Conservation (phyloP, 2,888 invertebrate species). For the Phania funesta region DNA sequence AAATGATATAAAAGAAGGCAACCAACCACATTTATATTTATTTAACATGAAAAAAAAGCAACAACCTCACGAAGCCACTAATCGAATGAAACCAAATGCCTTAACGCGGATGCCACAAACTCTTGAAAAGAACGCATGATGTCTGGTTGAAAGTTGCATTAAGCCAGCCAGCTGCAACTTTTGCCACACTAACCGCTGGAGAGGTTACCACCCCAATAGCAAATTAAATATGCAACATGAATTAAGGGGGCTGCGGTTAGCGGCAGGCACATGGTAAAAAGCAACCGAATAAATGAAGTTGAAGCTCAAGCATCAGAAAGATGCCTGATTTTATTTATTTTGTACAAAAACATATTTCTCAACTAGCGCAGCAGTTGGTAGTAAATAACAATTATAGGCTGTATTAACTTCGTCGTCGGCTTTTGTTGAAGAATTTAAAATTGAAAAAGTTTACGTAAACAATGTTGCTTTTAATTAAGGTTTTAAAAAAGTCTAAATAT, state of each 20-base stretch:
- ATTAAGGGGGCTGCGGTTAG: background rate
- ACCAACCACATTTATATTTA: conserved; percentile 2
- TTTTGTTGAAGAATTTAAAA: too few species aligned
- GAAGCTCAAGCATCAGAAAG: conserved; percentile 26
- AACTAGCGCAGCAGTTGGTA: conserved; percentile 3
- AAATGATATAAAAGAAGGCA: background rate
- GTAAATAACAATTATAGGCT: background rate
- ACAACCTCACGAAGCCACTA: conserved; percentile 1
- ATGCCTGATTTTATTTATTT: background rate
- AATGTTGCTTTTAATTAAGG: too few species aligned
- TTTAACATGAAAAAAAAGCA: background rate
- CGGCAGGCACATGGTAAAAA: too few species aligned
- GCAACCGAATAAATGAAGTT: conserved; percentile 2
- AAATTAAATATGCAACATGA: background rate
- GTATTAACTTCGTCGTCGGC: too few species aligned
- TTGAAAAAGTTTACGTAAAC: too few species aligned
- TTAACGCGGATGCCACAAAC: conserved; percentile 4
- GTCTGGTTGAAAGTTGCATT: conserved; percentile 28
- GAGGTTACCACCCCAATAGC: conserved; percentile 7
- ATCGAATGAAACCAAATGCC: conserved; percentile 41
- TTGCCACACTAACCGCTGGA: conserved; percentile 10
- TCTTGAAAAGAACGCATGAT: background rate
- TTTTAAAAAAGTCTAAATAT: too few species aligned
- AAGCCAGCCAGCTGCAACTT: background rate
- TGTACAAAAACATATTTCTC: background rate